Evolutionary conservation across 2,888 invertebrate species (phyloP), one percentile per base, ranked within the genome.

Genomic region (Ctena decussata): DNA sequence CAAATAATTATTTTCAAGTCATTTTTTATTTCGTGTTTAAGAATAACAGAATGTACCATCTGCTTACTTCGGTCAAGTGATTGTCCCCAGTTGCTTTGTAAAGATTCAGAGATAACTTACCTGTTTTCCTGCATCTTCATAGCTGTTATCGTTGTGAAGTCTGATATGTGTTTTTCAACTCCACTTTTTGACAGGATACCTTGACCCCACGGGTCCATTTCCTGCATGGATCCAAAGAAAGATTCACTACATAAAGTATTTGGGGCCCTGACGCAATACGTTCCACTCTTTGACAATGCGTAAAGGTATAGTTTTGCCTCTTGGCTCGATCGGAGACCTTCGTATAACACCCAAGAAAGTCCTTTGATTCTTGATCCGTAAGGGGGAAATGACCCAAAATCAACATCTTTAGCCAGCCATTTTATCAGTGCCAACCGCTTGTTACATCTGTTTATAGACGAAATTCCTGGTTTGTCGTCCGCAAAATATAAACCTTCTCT

Each of bases 391-490:
- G 12, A 2, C 3, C 46, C 46, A 18, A 46, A 12, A 18, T 46
- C 46, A 3, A 46, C 46, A 12, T 18, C 46, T 18, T 21, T 18
- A 5, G 12, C 21, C 3, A 46, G 21, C 46, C 46, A 46, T 46
- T 46, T 46, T 5, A 46, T 46, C 12, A 46, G 46, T 2, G 6
- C 46, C 21, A 18, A 15, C 21, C 46, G 3, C 18, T 46, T 15
- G 3, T 46, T 8, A 46, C 11, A 46, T 30, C 74, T 41, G 0
- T 70, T 46, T 2, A 49, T 18, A 11, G 84, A 80, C 5, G 49
- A 0, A 0, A 84, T 73, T 5, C 84, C 84, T 27, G 84, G 84
- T 0, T 1, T 37, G 18, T 84, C 84, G 27, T 80, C 77, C 0
- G 79, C 84, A 5, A 21, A 30, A 49, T 60, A 84, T 1, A 82